phyloP scores from a whole-genome alignment of 2,888 invertebrate genomes.

The Conus canariensis region DNA sequence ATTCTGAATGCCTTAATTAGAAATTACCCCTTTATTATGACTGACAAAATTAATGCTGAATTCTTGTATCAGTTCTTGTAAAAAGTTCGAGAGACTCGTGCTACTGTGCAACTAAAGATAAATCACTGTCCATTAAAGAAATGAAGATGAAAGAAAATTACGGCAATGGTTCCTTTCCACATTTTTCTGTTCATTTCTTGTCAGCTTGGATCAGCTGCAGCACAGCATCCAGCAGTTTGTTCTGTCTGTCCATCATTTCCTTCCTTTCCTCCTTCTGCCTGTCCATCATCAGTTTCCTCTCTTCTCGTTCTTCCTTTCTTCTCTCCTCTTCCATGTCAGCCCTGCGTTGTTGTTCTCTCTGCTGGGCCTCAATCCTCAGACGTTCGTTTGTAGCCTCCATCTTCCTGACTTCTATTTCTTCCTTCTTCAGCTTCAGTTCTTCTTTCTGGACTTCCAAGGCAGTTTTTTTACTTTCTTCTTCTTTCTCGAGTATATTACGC shows the following conservation, averaged over 20 bases:
- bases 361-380: neutral
- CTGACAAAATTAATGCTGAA: neutral
- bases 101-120: neutral
- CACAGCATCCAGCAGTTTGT: neutral
- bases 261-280: neutral
- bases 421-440: neutral
- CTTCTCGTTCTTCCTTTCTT: neutral
- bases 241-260: neutral
- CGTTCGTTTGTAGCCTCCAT: slow-evolving; percentile 11
- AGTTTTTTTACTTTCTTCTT: neutral
- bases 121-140: neutral
- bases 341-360: neutral
- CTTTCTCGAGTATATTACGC: neutral
- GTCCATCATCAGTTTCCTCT: slow-evolving; percentile 9
- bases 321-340: slow-evolving; percentile 8
- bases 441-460: neutral
- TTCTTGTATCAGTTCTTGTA: too few relatives aligned
- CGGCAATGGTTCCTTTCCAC: neutral
- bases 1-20: neutral
- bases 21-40: neutral
- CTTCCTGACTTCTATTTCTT: neutral
- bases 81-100: neutral
- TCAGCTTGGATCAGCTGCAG: neutral
- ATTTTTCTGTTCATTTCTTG: neutral
- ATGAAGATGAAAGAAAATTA: neutral